Percentiles rank a stretch among this genome's conserved stretches.
phyloP scores from a whole-genome alignment of 1,140 invertebrate species.

The Aphelenchoides fujianensis region DNA sequence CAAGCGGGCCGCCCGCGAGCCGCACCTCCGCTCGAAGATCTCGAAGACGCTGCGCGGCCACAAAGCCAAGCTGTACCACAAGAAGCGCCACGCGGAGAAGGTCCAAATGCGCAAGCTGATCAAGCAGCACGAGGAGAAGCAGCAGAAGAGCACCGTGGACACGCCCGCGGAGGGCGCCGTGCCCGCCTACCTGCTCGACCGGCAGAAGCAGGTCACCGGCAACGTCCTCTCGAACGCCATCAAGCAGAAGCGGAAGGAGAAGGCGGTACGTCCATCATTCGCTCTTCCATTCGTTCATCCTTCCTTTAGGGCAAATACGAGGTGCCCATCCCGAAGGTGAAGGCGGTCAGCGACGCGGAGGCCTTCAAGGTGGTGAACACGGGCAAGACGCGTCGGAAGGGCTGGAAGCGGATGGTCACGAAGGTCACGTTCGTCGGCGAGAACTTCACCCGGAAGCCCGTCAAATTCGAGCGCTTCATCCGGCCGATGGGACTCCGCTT shows the following conservation, averaged over 20 bases:
- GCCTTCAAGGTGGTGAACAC: slow-evolving; percentile 91
- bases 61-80: slow-evolving; percentile 96
- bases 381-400: slow-evolving; percentile 90
- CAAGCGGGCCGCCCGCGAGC: slow-evolving; percentile 87
- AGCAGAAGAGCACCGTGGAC: slow-evolving; percentile 77
- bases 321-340: slow-evolving; percentile 96
- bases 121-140: slow-evolving; percentile 67
- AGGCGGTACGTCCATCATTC: slow-evolving; percentile 69
- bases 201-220: slow-evolving; percentile 80
- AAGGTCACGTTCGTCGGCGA: slow-evolving; percentile 96
- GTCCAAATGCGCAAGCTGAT: slow-evolving; percentile 64
- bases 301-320: slow-evolving; percentile 92
- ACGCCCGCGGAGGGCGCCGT: slow-evolving; percentile 82
- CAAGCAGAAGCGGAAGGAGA: slow-evolving; percentile 99
- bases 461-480: slow-evolving; percentile 98
- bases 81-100: slow-evolving; percentile 92
- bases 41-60: slow-evolving; percentile 87
- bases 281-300: background rate
- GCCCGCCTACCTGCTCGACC: slow-evolving; percentile 91
- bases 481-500: slow-evolving; percentile 93
- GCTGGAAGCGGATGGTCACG: slow-evolving; percentile 99
- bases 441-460: slow-evolving; percentile 95
- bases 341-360: slow-evolving; percentile 93
- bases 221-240: slow-evolving; percentile 98
- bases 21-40: slow-evolving; percentile 81